Evolutionary conservation across 2,113 vertebrate species (phyloP), one percentile per base, ranked within the genome.

Genomic region (Meriones unguiculatus): DNA sequence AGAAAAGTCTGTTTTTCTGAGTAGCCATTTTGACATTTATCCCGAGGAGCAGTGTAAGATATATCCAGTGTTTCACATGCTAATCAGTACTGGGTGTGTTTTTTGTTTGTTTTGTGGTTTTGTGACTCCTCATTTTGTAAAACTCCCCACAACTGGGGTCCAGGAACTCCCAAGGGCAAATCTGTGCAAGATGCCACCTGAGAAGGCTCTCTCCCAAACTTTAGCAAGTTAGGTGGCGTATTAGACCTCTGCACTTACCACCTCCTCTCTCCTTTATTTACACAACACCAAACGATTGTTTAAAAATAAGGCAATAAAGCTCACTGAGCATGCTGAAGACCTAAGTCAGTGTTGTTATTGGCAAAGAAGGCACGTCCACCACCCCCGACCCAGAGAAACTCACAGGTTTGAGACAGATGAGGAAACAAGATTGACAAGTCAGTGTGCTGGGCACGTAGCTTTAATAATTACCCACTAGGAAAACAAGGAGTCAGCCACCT

Each of bases 201-300:
- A 25, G 13, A 3, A 15, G 28, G n/a, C 8, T 24, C 41, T 25
- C 57, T 41, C 50, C 1, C 41, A 32, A 75, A 57, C 62, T 10
- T 5, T 0, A 22, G 15, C 6, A 4, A 86, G 5, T 15, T 1
- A 35, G 52, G 24, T 10, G 14, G 35, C 41, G 20, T 30, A 1
- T 0, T 4, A 22, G 30, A 11, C 52, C 25, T 15, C 70, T 10
- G 0, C 32, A 11, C 57, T 52, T 24, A 59, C 20, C 35, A 38
- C 12, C 12, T 2, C 32, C 24, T 73, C 50, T 72, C 62, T 41
- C 70, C 69, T 67, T 64, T 70, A 0, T 64, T 35, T 18, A 5
- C 30, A 18, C 20, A 28, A 50, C 32, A 17, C 24, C 54, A 64
- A 46, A 73, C 5, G 0, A 1, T 35, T 28, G 5, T 54, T 59